Base-by-base conservation (phyloP, 2,888 invertebrate genomes). In the Agrotis exclamationis region DNA sequence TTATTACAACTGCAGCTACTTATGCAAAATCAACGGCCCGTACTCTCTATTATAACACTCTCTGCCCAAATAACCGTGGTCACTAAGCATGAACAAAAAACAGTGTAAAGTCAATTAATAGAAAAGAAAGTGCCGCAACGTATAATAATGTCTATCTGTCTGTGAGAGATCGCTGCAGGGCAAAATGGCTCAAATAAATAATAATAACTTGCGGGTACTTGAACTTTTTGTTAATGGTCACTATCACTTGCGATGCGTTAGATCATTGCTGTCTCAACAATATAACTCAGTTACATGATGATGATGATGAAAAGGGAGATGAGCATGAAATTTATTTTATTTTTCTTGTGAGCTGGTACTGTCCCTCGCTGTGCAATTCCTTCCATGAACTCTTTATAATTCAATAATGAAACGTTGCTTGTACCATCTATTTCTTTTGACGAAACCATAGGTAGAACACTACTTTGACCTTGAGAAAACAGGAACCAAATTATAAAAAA, bases 81-180 rank as follows among this genome's bases (percentile, higher is more conserved):
- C 79, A 83, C 63, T 76, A 83, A 79, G 74, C 84, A 82, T 84
- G 82, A 85, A 82, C 83, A 85, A 87, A 88, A 84, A 83, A 74
- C 59, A 74, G 77, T 58, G 70, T 69, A 76, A 76, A 80, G 79
- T 77, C 82, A 85, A 86, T 87, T 85, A 88, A 86, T 86, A 79
- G 78, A 76, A 84, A 88, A 87, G 89, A 89, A 89, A 89, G 89
- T 88, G 72, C 76, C 70, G 70, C 69, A 77, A 76, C 80, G 58
- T 77, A 74, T 80, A 75, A 80, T 81, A 78, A 76, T 63, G 69
- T 69, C 72, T 53, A 63, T 59, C 72, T 53, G 65, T 59, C 74
- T 68, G 79, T 83, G 84, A 71, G 83, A 85, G 72, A 77, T 9
- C 71, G 81, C 83, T 77, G 50, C 68, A 70, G 77, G 82, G 79